Base-by-base conservation (phyloP, 2,113 vertebrate genomes). In the Podocnemis expansa region DNA sequence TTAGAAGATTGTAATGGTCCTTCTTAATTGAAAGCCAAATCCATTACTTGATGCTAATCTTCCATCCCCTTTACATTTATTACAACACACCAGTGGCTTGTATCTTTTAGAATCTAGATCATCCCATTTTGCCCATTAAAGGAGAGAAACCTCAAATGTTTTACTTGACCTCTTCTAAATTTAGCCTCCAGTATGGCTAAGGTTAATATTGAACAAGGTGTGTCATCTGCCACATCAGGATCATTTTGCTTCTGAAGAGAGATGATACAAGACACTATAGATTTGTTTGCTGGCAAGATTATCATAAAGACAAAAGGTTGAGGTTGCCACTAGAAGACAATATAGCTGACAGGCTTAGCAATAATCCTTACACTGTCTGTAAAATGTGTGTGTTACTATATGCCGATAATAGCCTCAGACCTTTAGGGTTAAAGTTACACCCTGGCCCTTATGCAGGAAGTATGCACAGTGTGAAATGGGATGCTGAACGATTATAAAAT, bases 171-270 rank as follows among this genome's bases (percentile, higher is more conserved):
- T 43, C 24, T 52, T 91, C 85, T 24, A 12, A 87, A 52, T 88
- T 17, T 85, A 52, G 56, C 45, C 85, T 80, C 58, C 25, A 56
- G 8, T 9, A 58, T 56, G 82, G 82, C 54, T 31, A 78, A 93
- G 80, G 93, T 82, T 94, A 80, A 87, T 91, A 87, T 82, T 84
- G 93, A 93, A 43, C 80, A 89, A 0, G 0, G 56, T 54, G 63
- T 89, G 95, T 96, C 91, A 93, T 94, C 89, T 84, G 94, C 94
- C 93, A 85, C 89, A 54, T 84, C 90, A 29, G 58, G 0, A 0
- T 3, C 82, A 96, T 94, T 95, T 97, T 95, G 92, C 49, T 90
- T 96, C 86, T 82, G 91, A 89, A 95, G 96, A 91, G 84, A 95
- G 93, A 93, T 90, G 34, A 94, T 47, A 21, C 19, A 91, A 90